phyloP scores from a whole-genome alignment of 2,888 invertebrate species.

The Coecobrya sp. region DNA sequence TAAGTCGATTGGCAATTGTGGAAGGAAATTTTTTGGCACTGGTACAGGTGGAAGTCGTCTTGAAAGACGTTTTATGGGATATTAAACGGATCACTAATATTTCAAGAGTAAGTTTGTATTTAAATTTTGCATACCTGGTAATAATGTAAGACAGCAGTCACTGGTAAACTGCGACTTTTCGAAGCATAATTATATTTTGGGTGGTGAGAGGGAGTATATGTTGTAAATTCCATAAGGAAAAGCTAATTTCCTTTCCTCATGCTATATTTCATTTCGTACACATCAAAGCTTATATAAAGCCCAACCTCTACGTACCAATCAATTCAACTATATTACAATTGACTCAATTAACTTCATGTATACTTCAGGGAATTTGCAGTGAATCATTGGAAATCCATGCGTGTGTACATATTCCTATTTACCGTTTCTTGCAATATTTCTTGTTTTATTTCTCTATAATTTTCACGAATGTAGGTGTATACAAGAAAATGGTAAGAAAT shows the following conservation, averaged over 20 bases:
- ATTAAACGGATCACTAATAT: slow-evolving; percentile 41
- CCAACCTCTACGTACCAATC: not conserved
- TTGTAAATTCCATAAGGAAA: not conserved
- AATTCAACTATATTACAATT: not conserved
- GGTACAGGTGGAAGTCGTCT: slow-evolving; percentile 38
- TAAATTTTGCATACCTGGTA: not conserved
- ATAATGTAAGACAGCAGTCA: not conserved
- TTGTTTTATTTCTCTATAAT: not conserved
- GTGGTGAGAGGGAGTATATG: not conserved
- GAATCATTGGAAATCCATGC: slow-evolving; percentile 61
- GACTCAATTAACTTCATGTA: slow-evolving; percentile 1
- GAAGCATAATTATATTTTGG: no score
- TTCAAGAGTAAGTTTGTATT: slow-evolving; percentile 35
- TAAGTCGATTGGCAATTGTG: slow-evolving; percentile 53
- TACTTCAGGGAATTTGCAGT: slow-evolving; percentile 48
- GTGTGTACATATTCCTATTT: no score
- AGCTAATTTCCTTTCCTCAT: not conserved
- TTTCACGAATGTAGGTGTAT: slow-evolving; percentile 53
- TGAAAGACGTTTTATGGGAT: slow-evolving; percentile 53
- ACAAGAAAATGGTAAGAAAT: slow-evolving; percentile 32
- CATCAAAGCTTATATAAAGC: no score
- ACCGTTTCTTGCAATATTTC: not conserved
- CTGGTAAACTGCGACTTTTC: not conserved
- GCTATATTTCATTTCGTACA: not conserved
- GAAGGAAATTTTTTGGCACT: slow-evolving; percentile 23